Evolutionary conservation across 2,113 vertebrate species (phyloP), one percentile per base, ranked within the genome.

Genomic region (Pomatorhinus ruficollis): DNA sequence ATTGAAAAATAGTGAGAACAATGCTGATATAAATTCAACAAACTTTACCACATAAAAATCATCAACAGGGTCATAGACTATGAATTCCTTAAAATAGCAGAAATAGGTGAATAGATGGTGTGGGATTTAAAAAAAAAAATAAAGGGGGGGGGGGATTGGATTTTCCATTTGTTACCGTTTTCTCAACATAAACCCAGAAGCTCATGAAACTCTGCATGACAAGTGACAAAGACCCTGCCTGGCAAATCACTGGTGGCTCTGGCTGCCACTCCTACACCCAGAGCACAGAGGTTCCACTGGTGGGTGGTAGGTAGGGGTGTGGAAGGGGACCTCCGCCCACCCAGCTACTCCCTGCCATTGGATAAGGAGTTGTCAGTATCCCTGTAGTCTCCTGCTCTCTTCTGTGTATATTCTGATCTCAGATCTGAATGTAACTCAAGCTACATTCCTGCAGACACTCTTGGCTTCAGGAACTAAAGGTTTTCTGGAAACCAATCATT

Each of bases 1-100:
- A 81, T 28, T 79, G 74, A 94, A 96, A 96, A 94, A 93, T 44
- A 91, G 83, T 79, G 76, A 97, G 61, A 95, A 86, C 39, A 64
- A 63, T 52, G 52, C n/a, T 39, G 64, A 22, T 86, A 59, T 44
- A 95, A 76, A 87, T 76, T 37, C 70, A 82, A 19, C 28, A 91
- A 19, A 66, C 11, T 85, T 84, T 42, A 66, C 18, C 52, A 44
- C 27, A 45, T 23, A 60, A 72, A 88, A 75, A 53, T 45, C 20
- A 63, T 22, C 52, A 61, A 39, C 5, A 47, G 28, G 7, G 14
- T 54, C 35, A 66, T 50, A 85, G 23, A 35, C 8, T 42, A 14
- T 24, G 6, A 86, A 54, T 54, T 78, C 42, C 33, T 60, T 65
- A 45, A 66, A 88, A 87, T 0, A 57, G 16, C 15, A 83, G 24